Conservation (phyloP, 2,888 invertebrate genomes). For the Diplolepis rosae region DNA sequence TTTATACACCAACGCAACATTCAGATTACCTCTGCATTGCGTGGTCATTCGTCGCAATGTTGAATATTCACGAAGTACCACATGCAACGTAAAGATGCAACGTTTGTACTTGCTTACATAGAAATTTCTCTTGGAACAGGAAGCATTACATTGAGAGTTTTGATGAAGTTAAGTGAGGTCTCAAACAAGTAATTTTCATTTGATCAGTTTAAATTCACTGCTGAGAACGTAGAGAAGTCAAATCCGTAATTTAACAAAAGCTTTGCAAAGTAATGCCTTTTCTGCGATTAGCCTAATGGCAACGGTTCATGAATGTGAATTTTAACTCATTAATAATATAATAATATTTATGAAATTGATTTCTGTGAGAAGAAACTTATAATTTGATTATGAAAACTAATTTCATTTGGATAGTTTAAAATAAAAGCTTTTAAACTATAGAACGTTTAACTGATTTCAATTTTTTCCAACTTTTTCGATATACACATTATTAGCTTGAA, state of each 20-base stretch:
- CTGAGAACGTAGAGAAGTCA: not conserved
- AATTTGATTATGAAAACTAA: too few relatives aligned
- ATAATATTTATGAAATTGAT: too few relatives aligned
- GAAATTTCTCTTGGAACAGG: not conserved
- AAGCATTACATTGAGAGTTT: not conserved
- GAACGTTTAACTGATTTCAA: too few relatives aligned
- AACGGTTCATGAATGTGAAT: too few relatives aligned
- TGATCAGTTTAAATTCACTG: not conserved
- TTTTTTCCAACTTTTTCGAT: too few relatives aligned
- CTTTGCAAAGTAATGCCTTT: too few relatives aligned
- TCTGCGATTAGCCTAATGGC: too few relatives aligned
- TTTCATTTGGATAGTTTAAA: too few relatives aligned
- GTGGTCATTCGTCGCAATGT: slow-evolving; percentile 11
- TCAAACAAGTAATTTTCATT: not conserved
- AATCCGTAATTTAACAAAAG: not conserved
- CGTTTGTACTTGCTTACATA: not conserved
- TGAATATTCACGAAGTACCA: slow-evolving; percentile 18
- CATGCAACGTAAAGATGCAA: not conserved
- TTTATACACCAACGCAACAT: not conserved
- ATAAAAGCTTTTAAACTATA: too few relatives aligned
- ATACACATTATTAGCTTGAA: too few relatives aligned
- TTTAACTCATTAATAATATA: too few relatives aligned
- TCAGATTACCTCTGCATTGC: slow-evolving; percentile 23
- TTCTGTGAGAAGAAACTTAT: too few relatives aligned
- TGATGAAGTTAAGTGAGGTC: slow-evolving; percentile 1